Evolutionary conservation across 2,797 vertebrate genomes (phyloP), one percentile per base, ranked within the genome.

Genomic region (Babyrousa celebensis): DNA sequence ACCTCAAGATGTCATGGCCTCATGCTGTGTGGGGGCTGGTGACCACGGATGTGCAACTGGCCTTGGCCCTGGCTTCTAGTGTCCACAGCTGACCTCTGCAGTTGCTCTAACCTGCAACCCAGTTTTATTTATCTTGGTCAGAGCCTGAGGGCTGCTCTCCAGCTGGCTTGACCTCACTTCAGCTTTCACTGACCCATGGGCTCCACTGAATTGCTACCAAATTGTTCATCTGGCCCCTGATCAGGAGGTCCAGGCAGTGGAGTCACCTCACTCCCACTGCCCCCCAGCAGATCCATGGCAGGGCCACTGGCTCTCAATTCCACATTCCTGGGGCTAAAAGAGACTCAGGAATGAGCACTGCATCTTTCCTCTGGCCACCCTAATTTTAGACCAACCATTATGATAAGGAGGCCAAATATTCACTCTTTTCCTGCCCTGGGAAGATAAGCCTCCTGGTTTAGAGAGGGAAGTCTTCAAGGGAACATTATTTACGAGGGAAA

Each of bases 41-140:
- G 56, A 63, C 29, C 9, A 36, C 52, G 25, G 68, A 78, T 48
- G 25, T 3, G 29, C 56, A 72, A 3, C n/a, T 72, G 40, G n/a
- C 56, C 62, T 54, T 65, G 63, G 12, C 63, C 70, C 21, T 91
- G 40, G 58, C 18, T 84, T 54, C 93, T 80, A 36, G 32, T 92
- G 87, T 60, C 85, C 65, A 75, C 25, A 27, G 82, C 65, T 96
- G 85, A 97, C 82, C 93, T 54, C 86, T 60, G 71, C 27, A 29
- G 9, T 54, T 65, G 48, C 23, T 58, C 52, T 92, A 62, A 95
- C 91, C 94, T 77, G 5, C 7, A 71, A 82, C 89, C 82, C 36
- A 79, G 70, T 16, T 86, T 83, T 78, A 40, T 77, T 89, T 78
- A 75, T 89, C 62, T 86, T 40, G 70, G 48, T 83, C 43, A 40